These are phyloP conservation scores for Diploptera punctata DNA, from an alignment of 2,888 invertebrate genomes.

Conservation along the genomic window DNA sequence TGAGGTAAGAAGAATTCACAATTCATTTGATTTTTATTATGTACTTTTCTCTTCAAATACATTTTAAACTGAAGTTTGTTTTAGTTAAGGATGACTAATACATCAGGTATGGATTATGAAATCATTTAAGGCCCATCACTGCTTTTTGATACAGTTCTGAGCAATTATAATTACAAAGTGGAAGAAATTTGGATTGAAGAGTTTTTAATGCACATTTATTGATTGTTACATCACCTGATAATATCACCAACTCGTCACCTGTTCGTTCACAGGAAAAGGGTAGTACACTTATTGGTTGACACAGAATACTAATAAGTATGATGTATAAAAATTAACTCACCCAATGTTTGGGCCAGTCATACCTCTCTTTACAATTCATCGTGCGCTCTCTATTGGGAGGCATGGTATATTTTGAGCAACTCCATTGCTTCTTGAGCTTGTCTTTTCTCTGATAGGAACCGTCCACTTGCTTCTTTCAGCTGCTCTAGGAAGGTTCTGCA, in stretches of 20 bases:
- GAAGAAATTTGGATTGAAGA: constrained; percentile 13
- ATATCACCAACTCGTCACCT: not conserved
- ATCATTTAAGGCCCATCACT: no score
- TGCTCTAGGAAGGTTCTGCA: constrained; percentile 74
- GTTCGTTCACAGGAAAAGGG: not conserved
- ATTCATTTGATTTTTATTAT: no score
- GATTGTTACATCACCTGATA: not conserved
- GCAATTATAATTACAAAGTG: no score
- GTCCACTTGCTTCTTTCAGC: constrained; percentile 83
- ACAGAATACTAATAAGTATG: not conserved
- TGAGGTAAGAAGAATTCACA: no score
- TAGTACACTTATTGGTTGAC: not conserved
- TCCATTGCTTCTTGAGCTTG: constrained; percentile 89
- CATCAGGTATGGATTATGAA: no score
- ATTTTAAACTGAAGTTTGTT: no score
- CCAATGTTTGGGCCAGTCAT: not conserved
- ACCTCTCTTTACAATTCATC: not conserved
- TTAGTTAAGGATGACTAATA: no score
- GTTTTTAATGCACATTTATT: constrained; percentile 2
- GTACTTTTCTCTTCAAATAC: no score
- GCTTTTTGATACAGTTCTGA: no score
- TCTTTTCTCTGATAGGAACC: constrained; percentile 79
- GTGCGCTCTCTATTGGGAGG: constrained; percentile 50
- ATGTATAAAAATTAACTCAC: constrained; percentile 16
- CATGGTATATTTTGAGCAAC: constrained; percentile 76